Evolutionary conservation across 2,797 vertebrate genomes (phyloP).

Genomic region (Argyrosomus regius): DNA sequence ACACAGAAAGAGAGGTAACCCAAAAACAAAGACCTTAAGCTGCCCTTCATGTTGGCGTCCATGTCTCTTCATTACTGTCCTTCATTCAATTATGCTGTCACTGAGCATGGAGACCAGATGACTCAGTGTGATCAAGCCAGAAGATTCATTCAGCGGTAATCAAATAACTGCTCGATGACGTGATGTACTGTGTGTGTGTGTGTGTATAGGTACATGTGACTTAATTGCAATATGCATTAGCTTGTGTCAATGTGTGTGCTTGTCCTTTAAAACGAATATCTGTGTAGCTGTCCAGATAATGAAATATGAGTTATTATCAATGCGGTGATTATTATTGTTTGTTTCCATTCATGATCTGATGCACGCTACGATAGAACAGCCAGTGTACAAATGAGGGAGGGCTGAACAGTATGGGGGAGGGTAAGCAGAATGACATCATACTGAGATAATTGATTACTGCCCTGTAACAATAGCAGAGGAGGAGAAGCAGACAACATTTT

Average conservation of each 20-base stretch:
- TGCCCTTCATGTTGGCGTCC: conserved; percentile 56
- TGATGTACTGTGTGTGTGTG: conserved; percentile 36
- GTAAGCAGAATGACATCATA: conserved; percentile 80
- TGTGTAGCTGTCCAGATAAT: neutral
- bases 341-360: conserved; percentile 28
- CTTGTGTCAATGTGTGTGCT: neutral
- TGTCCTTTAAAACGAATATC: neutral
- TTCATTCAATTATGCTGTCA: conserved; percentile 78
- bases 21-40: conserved; percentile 46
- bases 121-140: conserved; percentile 71
- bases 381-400: conserved; percentile 43
- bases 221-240: conserved; percentile 25
- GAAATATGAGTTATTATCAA: neutral
- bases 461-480: conserved; percentile 66
- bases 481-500: conserved; percentile 38
- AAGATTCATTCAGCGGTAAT: conserved; percentile 74
- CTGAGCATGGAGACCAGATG: conserved; percentile 78
- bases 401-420: conserved; percentile 69
- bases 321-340: conserved; percentile 4
- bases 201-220: conserved; percentile 7
- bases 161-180: conserved; percentile 67
- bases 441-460: conserved; percentile 79
- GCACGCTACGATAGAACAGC: conserved; percentile 26
- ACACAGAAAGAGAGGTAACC: conserved; percentile 16
- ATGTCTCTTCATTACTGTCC: conserved; percentile 73